phyloP scores from a whole-genome alignment of 2,888 invertebrate genomes.

The Xylocampa areola region DNA sequence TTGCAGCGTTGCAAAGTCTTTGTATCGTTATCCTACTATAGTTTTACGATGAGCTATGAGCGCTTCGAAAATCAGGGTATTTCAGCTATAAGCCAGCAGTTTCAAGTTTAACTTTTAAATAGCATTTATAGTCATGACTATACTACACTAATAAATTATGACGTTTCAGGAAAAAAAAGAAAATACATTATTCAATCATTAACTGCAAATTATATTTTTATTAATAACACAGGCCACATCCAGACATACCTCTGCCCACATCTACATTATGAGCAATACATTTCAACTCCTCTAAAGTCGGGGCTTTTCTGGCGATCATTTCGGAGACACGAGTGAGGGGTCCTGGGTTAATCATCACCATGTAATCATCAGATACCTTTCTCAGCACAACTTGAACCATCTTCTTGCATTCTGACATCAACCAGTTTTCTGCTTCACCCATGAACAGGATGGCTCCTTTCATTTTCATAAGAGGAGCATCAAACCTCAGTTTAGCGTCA shows the following conservation, averaged over 20 bases:
- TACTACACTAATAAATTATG: too few relatives aligned
- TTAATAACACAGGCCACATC: slow-evolving; percentile 9
- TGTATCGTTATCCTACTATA: too few relatives aligned
- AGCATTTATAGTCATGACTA: too few relatives aligned
- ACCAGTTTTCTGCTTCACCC: slow-evolving; percentile 36
- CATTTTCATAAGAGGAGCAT: too few relatives aligned
- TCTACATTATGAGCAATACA: slow-evolving; percentile 43
- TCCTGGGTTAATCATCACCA: slow-evolving; percentile 29
- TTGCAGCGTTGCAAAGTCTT: too few relatives aligned
- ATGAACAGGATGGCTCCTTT: slow-evolving; percentile 13
- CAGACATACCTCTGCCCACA: slow-evolving; percentile 20
- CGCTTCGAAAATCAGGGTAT: too few relatives aligned
- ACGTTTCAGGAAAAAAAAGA: too few relatives aligned
- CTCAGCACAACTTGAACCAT: slow-evolving; percentile 16
- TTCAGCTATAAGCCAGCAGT: too few relatives aligned
- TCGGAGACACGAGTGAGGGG: slow-evolving; percentile 1
- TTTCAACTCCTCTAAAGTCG: slow-evolving; percentile 29
- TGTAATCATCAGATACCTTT: slow-evolving; percentile 18
- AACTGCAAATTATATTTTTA: too few relatives aligned
- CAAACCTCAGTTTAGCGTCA: slow-evolving; percentile 34
- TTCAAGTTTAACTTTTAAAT: too few relatives aligned
- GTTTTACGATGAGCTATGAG: too few relatives aligned
- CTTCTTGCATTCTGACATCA: slow-evolving; percentile 19
- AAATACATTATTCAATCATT: too few relatives aligned
- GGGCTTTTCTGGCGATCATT: slow-evolving; percentile 16